A percentile compares a stretch with the other conserved stretches of the same genome.
These are phyloP conservation scores for Cotesia congregata DNA, from an alignment of 2,888 invertebrate species.

Conservation along the genomic window DNA sequence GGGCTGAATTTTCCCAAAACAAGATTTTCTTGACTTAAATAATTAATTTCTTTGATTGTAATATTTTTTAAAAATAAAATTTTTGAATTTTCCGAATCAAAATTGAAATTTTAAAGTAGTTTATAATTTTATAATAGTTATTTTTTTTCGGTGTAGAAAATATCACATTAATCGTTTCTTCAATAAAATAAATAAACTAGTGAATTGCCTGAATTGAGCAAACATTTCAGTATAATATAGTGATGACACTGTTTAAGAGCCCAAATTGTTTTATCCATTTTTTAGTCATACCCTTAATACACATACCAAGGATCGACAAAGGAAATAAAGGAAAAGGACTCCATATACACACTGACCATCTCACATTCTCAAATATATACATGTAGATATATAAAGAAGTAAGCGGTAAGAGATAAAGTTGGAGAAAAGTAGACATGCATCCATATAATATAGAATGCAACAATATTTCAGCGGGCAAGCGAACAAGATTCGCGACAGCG, in stretches of 20 bases:
- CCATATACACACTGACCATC: too few species aligned
- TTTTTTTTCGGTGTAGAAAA: too few species aligned
- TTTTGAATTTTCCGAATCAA: too few species aligned
- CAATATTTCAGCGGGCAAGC: slow-evolving; percentile 50
- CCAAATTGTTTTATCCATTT: slow-evolving; percentile 32
- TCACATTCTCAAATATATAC: neutral
- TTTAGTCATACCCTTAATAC: neutral
- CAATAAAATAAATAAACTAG: neutral
- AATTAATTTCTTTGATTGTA: too few species aligned
- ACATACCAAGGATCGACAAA: neutral
- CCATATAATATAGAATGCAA: slow-evolving; percentile 51
- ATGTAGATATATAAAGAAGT: neutral
- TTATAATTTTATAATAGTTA: too few species aligned
- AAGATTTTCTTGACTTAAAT: too few species aligned
- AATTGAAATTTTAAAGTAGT: too few species aligned
- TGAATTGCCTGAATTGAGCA: neutral
- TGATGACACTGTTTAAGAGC: slow-evolving; percentile 48
- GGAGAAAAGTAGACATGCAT: slow-evolving; percentile 40
- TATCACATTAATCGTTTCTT: neutral
- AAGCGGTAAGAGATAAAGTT: slow-evolving; percentile 25
- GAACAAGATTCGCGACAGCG: slow-evolving; percentile 52
- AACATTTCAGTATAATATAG: slow-evolving; percentile 39
- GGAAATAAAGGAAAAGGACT: neutral
- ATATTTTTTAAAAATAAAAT: too few species aligned
- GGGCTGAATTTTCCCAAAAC: too few species aligned